Conservation (phyloP, 2,113 vertebrate species). For the Panthera uncia region DNA sequence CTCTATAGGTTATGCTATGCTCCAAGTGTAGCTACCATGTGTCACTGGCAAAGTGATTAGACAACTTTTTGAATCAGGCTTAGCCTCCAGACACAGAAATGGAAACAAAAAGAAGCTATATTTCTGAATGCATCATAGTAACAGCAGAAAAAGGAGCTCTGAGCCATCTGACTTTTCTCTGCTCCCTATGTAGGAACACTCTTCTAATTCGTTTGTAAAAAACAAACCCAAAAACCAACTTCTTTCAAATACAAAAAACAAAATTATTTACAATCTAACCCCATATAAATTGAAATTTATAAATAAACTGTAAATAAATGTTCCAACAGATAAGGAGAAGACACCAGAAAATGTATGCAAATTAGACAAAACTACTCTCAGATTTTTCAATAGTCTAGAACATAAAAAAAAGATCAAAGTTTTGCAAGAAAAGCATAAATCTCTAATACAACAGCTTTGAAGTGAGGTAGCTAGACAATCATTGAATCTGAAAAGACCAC, state of each 20-base stretch:
- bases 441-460: background rate
- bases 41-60: background rate
- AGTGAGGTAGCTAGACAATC: background rate
- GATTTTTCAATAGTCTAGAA: background rate
- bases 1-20: background rate
- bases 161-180: background rate
- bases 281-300: background rate
- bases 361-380: background rate
- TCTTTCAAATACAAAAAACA: background rate
- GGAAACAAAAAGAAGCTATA: background rate
- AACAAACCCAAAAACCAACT: background rate
- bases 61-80: background rate
- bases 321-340: background rate
- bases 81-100: background rate
- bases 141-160: background rate
- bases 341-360: background rate
- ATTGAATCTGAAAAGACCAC: background rate
- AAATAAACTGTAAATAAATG: background rate
- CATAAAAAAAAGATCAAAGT: background rate
- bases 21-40: background rate
- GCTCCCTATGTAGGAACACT: background rate
- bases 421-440: background rate
- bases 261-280: background rate
- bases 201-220: background rate
- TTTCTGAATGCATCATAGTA: background rate